Evolutionary conservation across 2,113 vertebrate species (phyloP).

Genomic region (Vidua macroura): DNA sequence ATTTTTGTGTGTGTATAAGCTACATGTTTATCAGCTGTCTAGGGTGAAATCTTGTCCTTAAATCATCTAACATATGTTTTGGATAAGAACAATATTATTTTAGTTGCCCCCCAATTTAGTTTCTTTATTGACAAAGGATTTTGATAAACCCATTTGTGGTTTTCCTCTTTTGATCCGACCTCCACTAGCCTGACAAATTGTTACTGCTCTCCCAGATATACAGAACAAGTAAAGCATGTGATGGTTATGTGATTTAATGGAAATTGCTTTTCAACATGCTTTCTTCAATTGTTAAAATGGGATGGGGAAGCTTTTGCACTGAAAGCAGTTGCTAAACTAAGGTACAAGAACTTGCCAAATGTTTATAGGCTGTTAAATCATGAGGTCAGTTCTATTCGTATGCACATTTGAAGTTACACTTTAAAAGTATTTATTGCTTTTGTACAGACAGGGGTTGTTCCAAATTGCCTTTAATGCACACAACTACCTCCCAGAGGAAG

Average conservation of each 20-base stretch:
- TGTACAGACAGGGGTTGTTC: neutral
- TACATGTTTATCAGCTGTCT: neutral
- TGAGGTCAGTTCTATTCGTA: neutral
- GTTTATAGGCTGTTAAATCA: neutral
- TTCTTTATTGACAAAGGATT: slow-evolving; percentile 50
- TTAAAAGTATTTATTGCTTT: slow-evolving; percentile 20
- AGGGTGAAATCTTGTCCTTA: neutral
- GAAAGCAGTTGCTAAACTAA: neutral
- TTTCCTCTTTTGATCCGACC: neutral
- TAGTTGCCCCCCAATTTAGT: neutral
- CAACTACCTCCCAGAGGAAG: slow-evolving; percentile 87
- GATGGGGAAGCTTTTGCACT: neutral
- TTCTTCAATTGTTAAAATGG: neutral
- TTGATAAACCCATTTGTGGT: neutral
- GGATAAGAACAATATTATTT: neutral
- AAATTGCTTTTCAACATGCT: neutral
- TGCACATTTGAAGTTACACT: neutral
- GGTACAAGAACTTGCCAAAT: neutral
- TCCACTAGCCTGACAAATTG: neutral
- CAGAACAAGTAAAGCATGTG: neutral
- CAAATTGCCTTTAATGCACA: slow-evolving; percentile 70
- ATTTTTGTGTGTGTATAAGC: neutral
- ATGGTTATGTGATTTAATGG: neutral
- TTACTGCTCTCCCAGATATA: neutral
- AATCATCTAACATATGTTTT: neutral